Evolutionary conservation across 2,113 vertebrate genomes (phyloP), one percentile per base, ranked within the genome.

Genomic region (Ophthalmolycus amberensis): DNA sequence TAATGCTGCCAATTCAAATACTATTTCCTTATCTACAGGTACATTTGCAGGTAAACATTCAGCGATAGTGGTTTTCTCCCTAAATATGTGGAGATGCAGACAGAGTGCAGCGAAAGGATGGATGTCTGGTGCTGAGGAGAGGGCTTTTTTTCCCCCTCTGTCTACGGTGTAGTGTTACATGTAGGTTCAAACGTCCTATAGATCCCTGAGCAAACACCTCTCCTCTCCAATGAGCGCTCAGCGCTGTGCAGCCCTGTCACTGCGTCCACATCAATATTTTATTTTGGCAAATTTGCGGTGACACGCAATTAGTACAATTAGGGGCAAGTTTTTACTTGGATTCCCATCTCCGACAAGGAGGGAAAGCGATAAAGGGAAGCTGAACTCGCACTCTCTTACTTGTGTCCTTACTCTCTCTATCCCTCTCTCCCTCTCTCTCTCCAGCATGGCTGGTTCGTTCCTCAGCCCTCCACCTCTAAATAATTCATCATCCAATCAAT

Each of bases 401-500:
- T 34, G 66, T 52, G 52, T 76, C 87, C 56, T 38, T 52, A 25
- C 73, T 85, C 71, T 77, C 82, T 82, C 86, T 68, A 50, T 69
- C 81, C 25, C 56, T 22, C 56, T 12, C n/a, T 68, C 79, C 32
- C 82, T 88, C 89, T 88, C 81, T 88, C 85, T 90, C 89, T 71
- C 87, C 85, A 88, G 85, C 82, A 60, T 85, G 90, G 93, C 90
- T 92, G 86, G 75, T 89, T 88, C 93, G 77, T 95, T 94, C 92
- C 91, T 91, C 91, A 90, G 91, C 93, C 90, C 93, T 94, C 91
- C 83, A 86, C 89, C 92, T 93, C 94, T 96, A 95, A 96, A 96
- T 96, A 95, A 96, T 96, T 95, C 93, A 96, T 96, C 93, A 92
- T 95, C 93, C 95, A 96, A 95, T 95, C 95, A 95, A 95, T 95